These are phyloP conservation scores for Triplophysa siluroides DNA, from an alignment of 2,113 vertebrate species.

Conservation along the genomic window DNA sequence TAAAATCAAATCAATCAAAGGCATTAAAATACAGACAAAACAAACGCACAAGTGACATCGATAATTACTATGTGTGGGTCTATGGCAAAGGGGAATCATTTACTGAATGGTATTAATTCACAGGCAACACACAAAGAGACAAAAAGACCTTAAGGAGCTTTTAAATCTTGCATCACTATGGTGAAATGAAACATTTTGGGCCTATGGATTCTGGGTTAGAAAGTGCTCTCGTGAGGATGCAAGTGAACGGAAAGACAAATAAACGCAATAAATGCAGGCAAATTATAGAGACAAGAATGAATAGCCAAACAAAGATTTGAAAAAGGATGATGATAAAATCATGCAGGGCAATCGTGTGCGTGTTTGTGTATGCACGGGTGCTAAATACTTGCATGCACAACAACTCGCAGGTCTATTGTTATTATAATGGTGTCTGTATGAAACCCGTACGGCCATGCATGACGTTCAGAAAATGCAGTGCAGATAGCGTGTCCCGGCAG, in stretches of 20 bases:
- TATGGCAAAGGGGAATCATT: constrained; percentile 41
- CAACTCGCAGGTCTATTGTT: constrained; percentile 1
- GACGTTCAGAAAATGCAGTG: constrained; percentile 9
- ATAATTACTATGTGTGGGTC: constrained; percentile 31
- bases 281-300: neutral
- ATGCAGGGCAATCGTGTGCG: constrained; percentile 6
- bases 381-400: neutral
- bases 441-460: constrained; percentile 11
- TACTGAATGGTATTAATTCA: constrained; percentile 29
- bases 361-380: neutral
- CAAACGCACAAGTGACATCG: constrained; percentile 27
- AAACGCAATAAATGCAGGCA: neutral
- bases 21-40: constrained; percentile 21
- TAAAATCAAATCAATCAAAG: neutral
- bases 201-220: constrained; percentile 31
- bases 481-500: neutral
- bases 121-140: constrained; percentile 42
- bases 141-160: constrained; percentile 17
- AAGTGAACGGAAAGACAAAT: neutral
- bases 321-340: constrained; percentile 24
- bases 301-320: neutral
- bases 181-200: constrained; percentile 27
- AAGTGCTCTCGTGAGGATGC: neutral
- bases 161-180: constrained; percentile 7
- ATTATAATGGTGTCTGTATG: constrained; percentile 19